These are phyloP conservation scores for Elanus axillaris DNA, from an alignment of 2,113 vertebrate species.

Conservation along the genomic window DNA sequence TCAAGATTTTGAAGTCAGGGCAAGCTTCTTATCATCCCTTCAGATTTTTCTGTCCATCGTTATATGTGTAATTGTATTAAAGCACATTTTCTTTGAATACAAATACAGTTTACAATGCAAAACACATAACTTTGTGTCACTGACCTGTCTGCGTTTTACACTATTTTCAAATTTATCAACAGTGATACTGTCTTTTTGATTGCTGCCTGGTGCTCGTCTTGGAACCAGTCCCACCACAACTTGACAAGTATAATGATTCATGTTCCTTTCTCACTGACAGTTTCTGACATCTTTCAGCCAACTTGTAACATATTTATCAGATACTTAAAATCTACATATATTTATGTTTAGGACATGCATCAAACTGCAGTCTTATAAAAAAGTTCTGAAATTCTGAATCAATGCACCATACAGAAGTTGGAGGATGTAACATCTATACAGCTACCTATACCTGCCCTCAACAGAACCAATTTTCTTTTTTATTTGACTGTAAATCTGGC, in stretches of 20 bases:
- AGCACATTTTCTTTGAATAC: neutral
- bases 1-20: neutral
- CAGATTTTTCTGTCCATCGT: neutral
- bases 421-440: neutral
- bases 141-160: neutral
- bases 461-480: neutral
- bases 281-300: neutral
- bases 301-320: neutral
- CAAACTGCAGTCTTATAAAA: neutral
- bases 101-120: neutral
- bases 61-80: neutral
- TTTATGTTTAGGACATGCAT: neutral
- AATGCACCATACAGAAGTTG: neutral
- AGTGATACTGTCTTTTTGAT: neutral
- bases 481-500: neutral
- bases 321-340: neutral
- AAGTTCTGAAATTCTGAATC: neutral
- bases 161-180: neutral
- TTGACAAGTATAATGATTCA: neutral
- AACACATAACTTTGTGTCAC: neutral
- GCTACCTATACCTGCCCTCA: neutral
- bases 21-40: neutral
- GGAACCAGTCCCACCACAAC: neutral
- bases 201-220: neutral
- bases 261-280: neutral